Evolutionary conservation across 2,113 vertebrate genomes (phyloP).

Genomic region (Pimephales promelas): DNA sequence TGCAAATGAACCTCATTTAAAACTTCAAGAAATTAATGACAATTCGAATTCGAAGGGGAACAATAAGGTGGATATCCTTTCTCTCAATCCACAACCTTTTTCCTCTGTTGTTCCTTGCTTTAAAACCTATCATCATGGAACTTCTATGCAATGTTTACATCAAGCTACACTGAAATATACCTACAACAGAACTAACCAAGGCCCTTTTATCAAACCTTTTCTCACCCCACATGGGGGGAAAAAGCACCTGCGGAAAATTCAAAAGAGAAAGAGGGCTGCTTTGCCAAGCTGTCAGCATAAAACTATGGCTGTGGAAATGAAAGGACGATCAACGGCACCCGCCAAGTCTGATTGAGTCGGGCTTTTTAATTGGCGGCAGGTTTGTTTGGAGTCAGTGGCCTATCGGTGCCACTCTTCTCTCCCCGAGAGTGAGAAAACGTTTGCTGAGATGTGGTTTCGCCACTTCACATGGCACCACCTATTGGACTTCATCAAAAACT

Average conservation of each 20-base stretch:
- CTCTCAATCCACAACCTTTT: background rate
- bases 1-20: background rate
- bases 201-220: conserved; percentile 48
- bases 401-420: conserved; percentile 15
- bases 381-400: conserved; percentile 47
- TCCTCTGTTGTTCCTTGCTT: conserved; percentile 12
- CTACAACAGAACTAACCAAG: conserved; percentile 28
- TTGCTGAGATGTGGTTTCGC: conserved; percentile 4
- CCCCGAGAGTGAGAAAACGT: conserved; percentile 30
- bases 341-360: conserved; percentile 11
- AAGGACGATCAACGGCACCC: background rate
- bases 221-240: background rate
- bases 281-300: conserved; percentile 51
- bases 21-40: background rate
- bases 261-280: conserved; percentile 33
- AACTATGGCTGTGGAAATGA: conserved; percentile 15
- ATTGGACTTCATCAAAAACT: conserved; percentile 63
- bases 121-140: conserved; percentile 36
- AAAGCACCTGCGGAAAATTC: conserved; percentile 45
- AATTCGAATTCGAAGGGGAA: background rate
- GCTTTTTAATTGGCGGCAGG: conserved; percentile 58
- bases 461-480: conserved; percentile 57
- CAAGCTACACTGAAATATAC: conserved; percentile 41
- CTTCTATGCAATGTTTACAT: conserved; percentile 45
- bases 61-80: too few species aligned